Evolutionary conservation across 2,113 vertebrate species (phyloP).

Genomic region (Phalacrocorax carbo): DNA sequence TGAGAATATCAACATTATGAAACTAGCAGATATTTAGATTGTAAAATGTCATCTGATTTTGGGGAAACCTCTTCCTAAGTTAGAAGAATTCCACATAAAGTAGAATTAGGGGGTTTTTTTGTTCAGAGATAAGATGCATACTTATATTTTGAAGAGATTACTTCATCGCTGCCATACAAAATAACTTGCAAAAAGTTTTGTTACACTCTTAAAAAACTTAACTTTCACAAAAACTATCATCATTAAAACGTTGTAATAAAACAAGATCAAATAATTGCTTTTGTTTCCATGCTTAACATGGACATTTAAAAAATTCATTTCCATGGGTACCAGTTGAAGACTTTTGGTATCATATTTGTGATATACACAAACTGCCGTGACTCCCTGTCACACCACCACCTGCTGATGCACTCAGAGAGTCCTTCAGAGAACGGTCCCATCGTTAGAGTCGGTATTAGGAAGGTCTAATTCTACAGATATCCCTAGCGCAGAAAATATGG

Average conservation of each 20-base stretch:
- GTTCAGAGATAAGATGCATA: neutral
- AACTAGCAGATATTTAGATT: neutral
- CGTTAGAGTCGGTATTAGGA: neutral
- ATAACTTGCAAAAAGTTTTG: neutral
- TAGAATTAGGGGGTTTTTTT: neutral
- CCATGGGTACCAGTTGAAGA: neutral
- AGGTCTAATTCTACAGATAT: neutral
- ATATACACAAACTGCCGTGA: neutral
- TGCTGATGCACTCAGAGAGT: neutral
- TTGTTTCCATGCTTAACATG: neutral
- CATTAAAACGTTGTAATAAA: neutral
- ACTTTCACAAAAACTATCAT: neutral
- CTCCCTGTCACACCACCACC: neutral
- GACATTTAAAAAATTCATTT: neutral
- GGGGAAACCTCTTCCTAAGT: neutral
- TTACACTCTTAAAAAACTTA: neutral
- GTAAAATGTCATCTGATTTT: neutral
- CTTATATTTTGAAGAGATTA: neutral
- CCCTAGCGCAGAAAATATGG: neutral
- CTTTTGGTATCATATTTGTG: neutral
- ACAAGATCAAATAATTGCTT: neutral
- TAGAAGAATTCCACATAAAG: neutral
- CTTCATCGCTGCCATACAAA: neutral
- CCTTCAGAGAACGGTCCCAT: neutral
- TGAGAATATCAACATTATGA: neutral